These are phyloP conservation scores for Lepisosteus oculatus DNA, from an alignment of 2,113 vertebrate species.

Conservation along the genomic window DNA sequence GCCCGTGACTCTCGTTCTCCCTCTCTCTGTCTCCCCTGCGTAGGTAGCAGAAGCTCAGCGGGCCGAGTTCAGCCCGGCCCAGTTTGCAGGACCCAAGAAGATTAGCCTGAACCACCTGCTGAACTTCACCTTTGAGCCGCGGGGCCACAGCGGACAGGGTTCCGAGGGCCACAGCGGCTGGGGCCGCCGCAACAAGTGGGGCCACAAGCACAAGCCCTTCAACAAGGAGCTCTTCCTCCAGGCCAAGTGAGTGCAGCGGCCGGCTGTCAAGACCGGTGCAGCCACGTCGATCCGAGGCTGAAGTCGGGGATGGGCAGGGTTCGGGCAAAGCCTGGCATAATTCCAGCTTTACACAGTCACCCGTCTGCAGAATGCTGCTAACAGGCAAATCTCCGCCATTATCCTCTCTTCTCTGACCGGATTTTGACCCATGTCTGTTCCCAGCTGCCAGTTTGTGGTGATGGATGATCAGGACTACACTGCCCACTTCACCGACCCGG, in stretches of 20 bases:
- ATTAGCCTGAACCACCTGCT: slow-evolving; percentile 96
- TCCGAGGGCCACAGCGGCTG: slow-evolving; percentile 81
- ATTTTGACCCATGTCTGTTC: slow-evolving; percentile 24
- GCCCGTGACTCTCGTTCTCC: background rate
- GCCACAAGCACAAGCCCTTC: slow-evolving; percentile 91
- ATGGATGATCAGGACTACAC: slow-evolving; percentile 94
- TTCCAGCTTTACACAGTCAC: too few species aligned
- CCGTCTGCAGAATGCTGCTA: background rate
- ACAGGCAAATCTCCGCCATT: background rate
- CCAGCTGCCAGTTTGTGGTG: slow-evolving; percentile 97
- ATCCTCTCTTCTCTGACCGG: background rate
- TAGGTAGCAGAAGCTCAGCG: slow-evolving; percentile 95
- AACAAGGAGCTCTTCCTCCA: slow-evolving; percentile 98
- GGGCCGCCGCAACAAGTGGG: slow-evolving; percentile 96
- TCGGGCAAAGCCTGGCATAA: too few species aligned
- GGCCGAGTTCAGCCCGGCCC: slow-evolving; percentile 98
- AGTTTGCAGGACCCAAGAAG: slow-evolving; percentile 95
- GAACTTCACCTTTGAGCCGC: slow-evolving; percentile 97
- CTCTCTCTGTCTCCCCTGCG: slow-evolving; percentile 19
- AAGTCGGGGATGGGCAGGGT: too few species aligned
- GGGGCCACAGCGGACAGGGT: slow-evolving; percentile 74
- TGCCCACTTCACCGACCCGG: slow-evolving; percentile 94
- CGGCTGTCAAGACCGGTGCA: too few species aligned
- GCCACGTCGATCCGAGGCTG: too few species aligned
- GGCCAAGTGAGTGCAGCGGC: slow-evolving; percentile 81